A percentile compares a stretch with the other conserved stretches of the same genome.
Conservation (phyloP, 2,113 vertebrate species). For the Oxygymnocypris stewartii region DNA sequence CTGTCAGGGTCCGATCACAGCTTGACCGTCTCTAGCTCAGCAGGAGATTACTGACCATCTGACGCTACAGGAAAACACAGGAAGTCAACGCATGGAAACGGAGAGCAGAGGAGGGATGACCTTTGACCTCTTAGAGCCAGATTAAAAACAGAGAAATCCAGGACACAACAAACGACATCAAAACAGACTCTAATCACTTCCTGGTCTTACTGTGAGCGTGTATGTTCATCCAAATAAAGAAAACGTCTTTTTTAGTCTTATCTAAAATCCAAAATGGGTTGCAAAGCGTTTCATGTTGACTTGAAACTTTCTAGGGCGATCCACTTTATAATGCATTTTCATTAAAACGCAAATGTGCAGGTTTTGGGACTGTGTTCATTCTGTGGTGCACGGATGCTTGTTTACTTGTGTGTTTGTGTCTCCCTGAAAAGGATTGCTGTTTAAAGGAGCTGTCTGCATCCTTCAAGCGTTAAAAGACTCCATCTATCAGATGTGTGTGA, state of each 20-base stretch:
- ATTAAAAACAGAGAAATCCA: constrained; percentile 5
- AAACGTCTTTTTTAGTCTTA: background rate
- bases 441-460: constrained; percentile 12
- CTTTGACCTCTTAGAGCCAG: constrained; percentile 4
- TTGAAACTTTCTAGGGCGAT: background rate
- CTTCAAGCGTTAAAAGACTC: constrained; percentile 28
- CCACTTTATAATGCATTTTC: background rate
- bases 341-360: constrained; percentile 9
- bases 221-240: background rate
- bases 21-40: constrained; percentile 40
- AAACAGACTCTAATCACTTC: background rate
- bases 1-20: constrained; percentile 42
- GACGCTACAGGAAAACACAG: background rate
- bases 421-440: background rate
- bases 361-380: constrained; percentile 6
- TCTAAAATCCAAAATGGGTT: background rate
- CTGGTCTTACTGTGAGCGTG: background rate
- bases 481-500: background rate
- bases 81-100: background rate
- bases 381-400: background rate
- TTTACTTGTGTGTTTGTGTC: background rate
- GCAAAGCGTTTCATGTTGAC: background rate
- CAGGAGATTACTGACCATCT: constrained; percentile 13
- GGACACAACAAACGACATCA: background rate
- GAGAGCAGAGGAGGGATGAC: constrained; percentile 7